phyloP scores from a whole-genome alignment of 2,797 vertebrate genomes.

The Potorous gilbertii region DNA sequence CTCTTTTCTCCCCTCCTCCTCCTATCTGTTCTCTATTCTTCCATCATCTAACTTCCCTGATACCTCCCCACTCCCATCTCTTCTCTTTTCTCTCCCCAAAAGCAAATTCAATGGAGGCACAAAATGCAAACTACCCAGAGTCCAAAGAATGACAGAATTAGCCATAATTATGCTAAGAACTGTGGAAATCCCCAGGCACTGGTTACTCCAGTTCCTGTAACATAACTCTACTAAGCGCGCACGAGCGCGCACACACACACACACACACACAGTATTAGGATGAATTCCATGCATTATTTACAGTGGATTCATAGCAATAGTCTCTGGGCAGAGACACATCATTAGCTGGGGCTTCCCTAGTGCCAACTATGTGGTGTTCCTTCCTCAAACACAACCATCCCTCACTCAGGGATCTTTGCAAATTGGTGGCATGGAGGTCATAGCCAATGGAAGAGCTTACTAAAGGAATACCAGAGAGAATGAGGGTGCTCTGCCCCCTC shows the following conservation, averaged over 20 bases:
- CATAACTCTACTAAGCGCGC: slow-evolving; percentile 39
- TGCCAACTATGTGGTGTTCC: not conserved
- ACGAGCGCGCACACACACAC: too few relatives aligned
- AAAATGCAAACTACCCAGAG: not conserved
- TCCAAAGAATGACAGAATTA: slow-evolving; percentile 14
- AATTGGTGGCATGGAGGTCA: not conserved
- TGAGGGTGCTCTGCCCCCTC: not conserved
- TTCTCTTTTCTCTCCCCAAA: not conserved
- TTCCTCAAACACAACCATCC: slow-evolving; percentile 8
- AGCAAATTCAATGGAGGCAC: slow-evolving; percentile 7
- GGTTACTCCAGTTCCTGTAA: slow-evolving; percentile 69
- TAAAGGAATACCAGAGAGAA: not conserved
- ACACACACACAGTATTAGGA: slow-evolving; percentile 46
- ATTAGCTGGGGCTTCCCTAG: slow-evolving; percentile 22
- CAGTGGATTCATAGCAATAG: slow-evolving; percentile 40
- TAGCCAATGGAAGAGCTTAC: not conserved
- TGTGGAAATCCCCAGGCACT: slow-evolving; percentile 79
- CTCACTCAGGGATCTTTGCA: not conserved
- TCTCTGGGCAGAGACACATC: not conserved
- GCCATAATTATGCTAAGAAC: not conserved
- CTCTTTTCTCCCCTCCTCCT: not conserved
- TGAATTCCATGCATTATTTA: slow-evolving; percentile 68
- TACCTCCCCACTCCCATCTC: not conserved
- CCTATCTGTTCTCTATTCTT: not conserved
- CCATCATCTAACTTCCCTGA: not conserved